Conservation (phyloP, 2,888 invertebrate genomes). For the Agrochola circellaris region DNA sequence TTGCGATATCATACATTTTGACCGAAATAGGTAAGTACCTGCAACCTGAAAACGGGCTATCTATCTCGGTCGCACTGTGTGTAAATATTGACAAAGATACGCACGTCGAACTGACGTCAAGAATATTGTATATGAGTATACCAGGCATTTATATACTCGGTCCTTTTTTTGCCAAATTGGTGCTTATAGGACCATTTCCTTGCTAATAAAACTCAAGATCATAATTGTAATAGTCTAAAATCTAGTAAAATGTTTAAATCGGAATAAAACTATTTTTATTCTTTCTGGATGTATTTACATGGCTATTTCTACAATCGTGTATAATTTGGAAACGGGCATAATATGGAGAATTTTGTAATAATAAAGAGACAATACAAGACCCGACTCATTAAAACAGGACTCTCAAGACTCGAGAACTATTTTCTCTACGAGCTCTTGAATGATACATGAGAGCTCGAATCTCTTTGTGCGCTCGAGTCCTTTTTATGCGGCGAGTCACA, state of each 20-base stretch:
- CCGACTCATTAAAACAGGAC: no score
- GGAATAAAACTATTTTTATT: neutral
- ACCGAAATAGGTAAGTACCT: neutral
- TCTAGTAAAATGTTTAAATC: neutral
- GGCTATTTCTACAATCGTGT: neutral
- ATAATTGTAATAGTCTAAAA: neutral
- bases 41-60: slow-evolving; percentile 18
- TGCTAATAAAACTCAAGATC: neutral
- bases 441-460: no score
- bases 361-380: no score
- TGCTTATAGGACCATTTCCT: neutral
- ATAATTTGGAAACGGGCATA: neutral
- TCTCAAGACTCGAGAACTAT: no score
- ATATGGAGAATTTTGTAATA: neutral
- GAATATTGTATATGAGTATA: no score
- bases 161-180: no score
- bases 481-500: no score
- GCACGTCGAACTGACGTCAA: neutral
- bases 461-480: no score
- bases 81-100: slow-evolving; percentile 22
- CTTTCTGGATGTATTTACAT: neutral
- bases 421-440: no score
- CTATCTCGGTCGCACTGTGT: slow-evolving; percentile 18
- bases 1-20: slow-evolving; percentile 8
- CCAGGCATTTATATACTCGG: no score